Evolutionary conservation across 2,113 vertebrate genomes (phyloP).

Genomic region (Saccopteryx bilineata): DNA sequence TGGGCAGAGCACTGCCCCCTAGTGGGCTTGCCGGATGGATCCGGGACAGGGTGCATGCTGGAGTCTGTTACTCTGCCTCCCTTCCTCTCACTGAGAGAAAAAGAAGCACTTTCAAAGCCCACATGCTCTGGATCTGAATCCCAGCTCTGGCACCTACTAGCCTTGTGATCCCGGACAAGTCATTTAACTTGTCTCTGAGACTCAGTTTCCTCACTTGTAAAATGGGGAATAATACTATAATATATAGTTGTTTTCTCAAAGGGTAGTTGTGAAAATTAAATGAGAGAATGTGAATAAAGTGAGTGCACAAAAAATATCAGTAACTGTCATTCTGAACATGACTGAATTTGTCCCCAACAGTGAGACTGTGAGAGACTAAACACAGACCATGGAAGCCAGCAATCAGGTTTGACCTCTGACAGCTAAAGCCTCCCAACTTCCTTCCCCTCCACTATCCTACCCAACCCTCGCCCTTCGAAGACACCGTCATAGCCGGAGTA

Average conservation of each 20-base stretch:
- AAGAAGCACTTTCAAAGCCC: not conserved
- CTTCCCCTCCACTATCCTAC: not conserved
- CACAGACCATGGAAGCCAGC: not conserved
- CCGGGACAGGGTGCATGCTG: no score
- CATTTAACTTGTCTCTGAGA: conserved; percentile 56
- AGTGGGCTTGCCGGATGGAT: no score
- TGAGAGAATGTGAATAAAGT: not conserved
- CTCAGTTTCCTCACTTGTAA: conserved; percentile 62
- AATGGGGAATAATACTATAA: not conserved
- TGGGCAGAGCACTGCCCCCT: no score
- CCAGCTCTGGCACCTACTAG: conserved; percentile 24
- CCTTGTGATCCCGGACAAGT: conserved; percentile 42
- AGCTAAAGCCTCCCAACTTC: not conserved
- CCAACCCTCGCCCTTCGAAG: not conserved
- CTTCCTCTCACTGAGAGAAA: no score
- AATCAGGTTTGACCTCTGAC: not conserved
- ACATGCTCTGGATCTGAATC: not conserved
- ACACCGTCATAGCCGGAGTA: not conserved
- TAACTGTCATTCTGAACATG: not conserved
- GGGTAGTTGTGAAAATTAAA: conserved; percentile 24
- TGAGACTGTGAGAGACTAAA: not conserved
- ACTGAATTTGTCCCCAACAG: not conserved
- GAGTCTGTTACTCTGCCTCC: no score
- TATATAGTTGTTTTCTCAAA: conserved; percentile 20
- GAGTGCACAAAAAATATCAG: not conserved